Percentiles rank a stretch among this genome's conserved stretches.
These are phyloP conservation scores for Belgica antarctica DNA, from an alignment of 2,888 invertebrate species.

Conservation along the genomic window DNA sequence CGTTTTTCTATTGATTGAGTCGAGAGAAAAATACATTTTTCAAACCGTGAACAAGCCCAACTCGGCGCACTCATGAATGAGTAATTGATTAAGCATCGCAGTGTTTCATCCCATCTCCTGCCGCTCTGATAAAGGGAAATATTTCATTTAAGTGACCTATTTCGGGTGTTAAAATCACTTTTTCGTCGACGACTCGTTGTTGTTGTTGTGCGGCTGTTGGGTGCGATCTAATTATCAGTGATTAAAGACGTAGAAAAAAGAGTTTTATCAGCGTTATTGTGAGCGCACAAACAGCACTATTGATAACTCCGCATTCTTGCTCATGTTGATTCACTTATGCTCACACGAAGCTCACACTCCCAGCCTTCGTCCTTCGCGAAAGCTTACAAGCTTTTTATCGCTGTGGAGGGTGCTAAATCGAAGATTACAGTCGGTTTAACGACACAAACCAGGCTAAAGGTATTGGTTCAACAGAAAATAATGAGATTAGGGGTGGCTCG, in stretches of 20 bases:
- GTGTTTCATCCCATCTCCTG: not conserved
- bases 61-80: not conserved
- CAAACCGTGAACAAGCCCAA: not conserved
- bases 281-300: not conserved
- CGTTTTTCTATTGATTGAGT: slow-evolving; percentile 11
- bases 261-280: not conserved
- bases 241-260: slow-evolving; percentile 5
- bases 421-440: no score
- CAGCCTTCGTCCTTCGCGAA: no score
- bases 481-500: no score
- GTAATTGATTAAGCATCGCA: slow-evolving; percentile 5
- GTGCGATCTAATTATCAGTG: slow-evolving; percentile 15
- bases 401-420: no score
- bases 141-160: slow-evolving; percentile 2
- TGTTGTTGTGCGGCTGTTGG: slow-evolving; percentile 11
- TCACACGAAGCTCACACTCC: no score
- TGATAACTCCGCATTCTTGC: not conserved
- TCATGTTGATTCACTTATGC: no score
- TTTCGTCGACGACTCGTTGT: not conserved
- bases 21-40: not conserved
- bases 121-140: not conserved
- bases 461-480: no score
- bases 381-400: no score
- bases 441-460: no score
- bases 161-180: slow-evolving; percentile 6